A percentile compares a stretch with the other conserved stretches of the same genome.
phyloP scores from a whole-genome alignment of 1,140 invertebrate genomes.

The Asobara japonica region DNA sequence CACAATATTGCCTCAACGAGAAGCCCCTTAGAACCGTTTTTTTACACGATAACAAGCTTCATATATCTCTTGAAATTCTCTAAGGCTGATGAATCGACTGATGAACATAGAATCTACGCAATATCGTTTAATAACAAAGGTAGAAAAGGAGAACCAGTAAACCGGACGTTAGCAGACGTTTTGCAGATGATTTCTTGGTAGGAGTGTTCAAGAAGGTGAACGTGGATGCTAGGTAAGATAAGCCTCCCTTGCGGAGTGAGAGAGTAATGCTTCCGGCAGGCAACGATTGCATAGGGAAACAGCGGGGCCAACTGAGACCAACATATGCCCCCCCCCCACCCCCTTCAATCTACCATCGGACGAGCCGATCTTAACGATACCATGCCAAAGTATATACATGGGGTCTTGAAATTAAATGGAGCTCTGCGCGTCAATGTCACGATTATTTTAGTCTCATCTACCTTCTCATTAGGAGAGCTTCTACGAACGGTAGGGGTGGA shows the following conservation, averaged over 20 bases:
- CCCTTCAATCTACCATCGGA: not conserved
- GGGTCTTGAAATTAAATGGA: too few relatives aligned
- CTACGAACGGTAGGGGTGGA: not conserved
- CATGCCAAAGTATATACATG: too few relatives aligned
- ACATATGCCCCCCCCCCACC: not conserved
- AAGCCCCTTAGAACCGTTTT: too few relatives aligned
- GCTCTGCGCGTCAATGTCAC: not conserved
- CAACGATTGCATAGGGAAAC: slow-evolving; percentile 29
- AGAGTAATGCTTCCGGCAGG: slow-evolving; percentile 40
- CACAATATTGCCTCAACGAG: too few relatives aligned
- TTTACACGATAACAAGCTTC: too few relatives aligned
- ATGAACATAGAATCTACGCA: not conserved
- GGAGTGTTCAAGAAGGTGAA: slow-evolving; percentile 16
- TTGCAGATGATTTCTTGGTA: slow-evolving; percentile 18
- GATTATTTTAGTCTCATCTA: not conserved
- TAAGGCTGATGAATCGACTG: too few relatives aligned
- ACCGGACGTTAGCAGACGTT: slow-evolving; percentile 15
- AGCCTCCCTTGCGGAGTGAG: not conserved
- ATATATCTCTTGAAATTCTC: too few relatives aligned
- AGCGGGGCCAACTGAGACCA: not conserved
- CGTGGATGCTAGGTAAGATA: slow-evolving; percentile 19
- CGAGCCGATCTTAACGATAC: not conserved
- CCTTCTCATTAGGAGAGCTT: not conserved
- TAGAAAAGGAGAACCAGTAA: not conserved
- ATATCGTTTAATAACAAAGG: not conserved